Conservation (phyloP, 2,113 vertebrate species). For the Sprattus sprattus region DNA sequence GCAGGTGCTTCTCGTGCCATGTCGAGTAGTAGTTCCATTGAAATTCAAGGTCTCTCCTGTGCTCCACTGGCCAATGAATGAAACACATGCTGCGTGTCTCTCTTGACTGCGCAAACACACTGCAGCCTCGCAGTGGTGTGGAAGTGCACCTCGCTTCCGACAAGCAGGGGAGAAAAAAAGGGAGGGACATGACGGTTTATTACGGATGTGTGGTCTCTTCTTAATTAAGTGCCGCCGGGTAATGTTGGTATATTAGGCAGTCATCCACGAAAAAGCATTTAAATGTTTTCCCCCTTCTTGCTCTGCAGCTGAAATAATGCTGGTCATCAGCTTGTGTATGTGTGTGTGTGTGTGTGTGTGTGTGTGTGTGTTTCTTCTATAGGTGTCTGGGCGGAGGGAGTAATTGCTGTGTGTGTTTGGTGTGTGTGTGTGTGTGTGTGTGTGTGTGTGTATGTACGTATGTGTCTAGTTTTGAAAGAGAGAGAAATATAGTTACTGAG, state of each 20-base stretch:
- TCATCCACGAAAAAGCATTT: not conserved
- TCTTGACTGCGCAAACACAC: not conserved
- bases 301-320: not conserved
- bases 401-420: not conserved
- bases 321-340: not conserved
- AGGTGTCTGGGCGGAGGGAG: not conserved
- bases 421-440: conserved; percentile 24
- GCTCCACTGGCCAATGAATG: not conserved
- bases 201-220: not conserved
- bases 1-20: not conserved
- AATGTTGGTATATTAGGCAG: conserved; percentile 31
- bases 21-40: not conserved
- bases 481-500: not conserved
- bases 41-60: not conserved
- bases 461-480: not conserved
- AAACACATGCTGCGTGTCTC: not conserved
- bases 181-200: not conserved
- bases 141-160: not conserved
- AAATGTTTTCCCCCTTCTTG: not conserved
- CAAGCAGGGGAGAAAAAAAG: not conserved
- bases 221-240: not conserved
- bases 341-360: conserved; percentile 2
- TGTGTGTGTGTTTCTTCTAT: not conserved
- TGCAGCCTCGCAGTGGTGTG: not conserved
- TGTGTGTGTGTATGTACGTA: not conserved